phyloP scores from a whole-genome alignment of 2,888 invertebrate species.

The Luffia ferchaultella region DNA sequence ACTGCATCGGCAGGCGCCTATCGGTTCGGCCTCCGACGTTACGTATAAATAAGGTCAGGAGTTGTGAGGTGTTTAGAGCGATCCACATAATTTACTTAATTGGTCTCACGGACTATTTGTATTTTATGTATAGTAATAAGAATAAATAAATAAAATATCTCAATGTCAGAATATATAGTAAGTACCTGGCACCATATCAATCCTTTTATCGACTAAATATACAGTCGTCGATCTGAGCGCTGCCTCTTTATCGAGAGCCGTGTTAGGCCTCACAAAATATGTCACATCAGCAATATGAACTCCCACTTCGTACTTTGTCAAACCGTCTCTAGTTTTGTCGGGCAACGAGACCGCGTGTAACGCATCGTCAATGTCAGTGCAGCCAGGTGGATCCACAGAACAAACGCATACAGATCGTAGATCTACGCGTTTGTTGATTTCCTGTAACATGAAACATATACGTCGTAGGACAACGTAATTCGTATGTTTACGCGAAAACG shows the following conservation, averaged over 20 bases:
- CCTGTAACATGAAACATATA: conserved; percentile 55
- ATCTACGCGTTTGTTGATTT: conserved; percentile 81
- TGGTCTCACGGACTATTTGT: too few species aligned
- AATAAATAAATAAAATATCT: too few species aligned
- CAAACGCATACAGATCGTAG: conserved; percentile 87
- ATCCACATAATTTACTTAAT: too few species aligned
- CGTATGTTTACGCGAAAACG: too few species aligned
- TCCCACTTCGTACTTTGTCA: conserved; percentile 72
- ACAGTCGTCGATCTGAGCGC: conserved; percentile 95
- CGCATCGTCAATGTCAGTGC: conserved; percentile 99
- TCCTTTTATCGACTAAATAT: conserved; percentile 92
- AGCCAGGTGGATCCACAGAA: conserved; percentile 97
- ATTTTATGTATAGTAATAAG: too few species aligned
- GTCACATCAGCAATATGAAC: conserved; percentile 99
- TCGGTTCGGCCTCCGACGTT: too few species aligned
- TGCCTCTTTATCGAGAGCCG: conserved; percentile 92
- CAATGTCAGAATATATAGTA: too few species aligned
- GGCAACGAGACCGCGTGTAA: conserved; percentile 84
- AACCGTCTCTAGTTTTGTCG: conserved; percentile 50
- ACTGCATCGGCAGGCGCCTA: too few species aligned
- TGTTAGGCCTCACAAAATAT: conserved; percentile 93
- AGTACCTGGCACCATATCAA: conserved; percentile 82
- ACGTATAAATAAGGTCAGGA: too few species aligned
- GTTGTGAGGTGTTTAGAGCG: too few species aligned
- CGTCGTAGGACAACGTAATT: too few species aligned